Conservation (phyloP, 2,113 vertebrate species). For the Empidonax traillii region DNA sequence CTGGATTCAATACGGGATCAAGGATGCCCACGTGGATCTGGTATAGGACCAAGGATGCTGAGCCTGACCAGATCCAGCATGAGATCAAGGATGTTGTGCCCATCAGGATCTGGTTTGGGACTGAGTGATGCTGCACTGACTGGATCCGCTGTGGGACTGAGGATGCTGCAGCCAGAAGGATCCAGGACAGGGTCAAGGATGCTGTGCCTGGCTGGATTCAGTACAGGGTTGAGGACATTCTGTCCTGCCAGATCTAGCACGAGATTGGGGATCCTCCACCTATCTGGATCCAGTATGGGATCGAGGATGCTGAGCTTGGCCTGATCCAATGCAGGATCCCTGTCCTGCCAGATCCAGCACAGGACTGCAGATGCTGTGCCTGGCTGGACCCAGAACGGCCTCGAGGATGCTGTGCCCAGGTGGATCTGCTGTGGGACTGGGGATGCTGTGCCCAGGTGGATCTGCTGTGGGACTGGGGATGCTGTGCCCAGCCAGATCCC, state of each 20-base stretch:
- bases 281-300: not conserved
- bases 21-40: not conserved
- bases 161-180: not conserved
- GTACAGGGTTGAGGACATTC: too few relatives aligned
- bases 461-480: accelerated
- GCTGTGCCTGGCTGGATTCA: not conserved
- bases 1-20: accelerated
- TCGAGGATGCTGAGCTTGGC: not conserved
- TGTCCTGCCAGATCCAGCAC: not conserved
- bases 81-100: not conserved
- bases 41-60: not conserved
- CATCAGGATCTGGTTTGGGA: too few relatives aligned
- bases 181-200: accelerated
- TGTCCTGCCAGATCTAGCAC: accelerated
- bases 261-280: not conserved
- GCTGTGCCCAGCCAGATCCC: not conserved
- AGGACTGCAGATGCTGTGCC: not conserved
- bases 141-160: too few relatives aligned
- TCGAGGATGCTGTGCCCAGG: not conserved
- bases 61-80: not conserved
- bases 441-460: not conserved
- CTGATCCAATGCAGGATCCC: not conserved
- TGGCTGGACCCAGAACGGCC: not conserved
- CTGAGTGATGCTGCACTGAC: not conserved
- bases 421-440: not conserved